These are phyloP conservation scores for Mesorhabditis spiculigera DNA, from an alignment of 2,888 invertebrate genomes.

Conservation along the genomic window DNA sequence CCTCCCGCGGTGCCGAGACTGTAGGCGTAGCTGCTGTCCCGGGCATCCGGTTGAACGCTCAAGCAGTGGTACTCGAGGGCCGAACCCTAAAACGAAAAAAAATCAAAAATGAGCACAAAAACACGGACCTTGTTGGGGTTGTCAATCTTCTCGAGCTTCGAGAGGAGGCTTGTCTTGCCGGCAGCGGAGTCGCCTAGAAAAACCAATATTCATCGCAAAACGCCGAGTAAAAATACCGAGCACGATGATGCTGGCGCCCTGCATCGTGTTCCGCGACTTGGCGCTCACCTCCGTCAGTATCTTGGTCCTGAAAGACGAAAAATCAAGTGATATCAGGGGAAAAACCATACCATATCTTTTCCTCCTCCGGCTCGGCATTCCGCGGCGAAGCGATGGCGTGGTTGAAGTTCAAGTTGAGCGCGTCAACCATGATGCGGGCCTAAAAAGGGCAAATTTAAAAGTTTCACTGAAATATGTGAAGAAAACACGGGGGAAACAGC, in stretches of 20 bases:
- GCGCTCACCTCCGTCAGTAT: conserved; percentile 46
- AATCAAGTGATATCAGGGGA: not conserved
- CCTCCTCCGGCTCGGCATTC: conserved; percentile 19
- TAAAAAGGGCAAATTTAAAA: too few relatives aligned
- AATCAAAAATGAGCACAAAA: not conserved
- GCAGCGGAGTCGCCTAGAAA: conserved; percentile 37
- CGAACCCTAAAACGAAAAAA: conserved; percentile 22
- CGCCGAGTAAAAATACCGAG: conserved; percentile 23
- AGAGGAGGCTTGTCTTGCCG: conserved; percentile 51
- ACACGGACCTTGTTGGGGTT: conserved; percentile 14
- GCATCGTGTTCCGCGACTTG: conserved; percentile 37
- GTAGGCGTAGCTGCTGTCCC: conserved; percentile 53
- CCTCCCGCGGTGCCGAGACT: conserved; percentile 49
- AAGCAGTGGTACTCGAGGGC: conserved; percentile 53
- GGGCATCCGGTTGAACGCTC: conserved; percentile 46
- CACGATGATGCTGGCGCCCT: conserved; percentile 44
- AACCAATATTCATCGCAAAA: not conserved
- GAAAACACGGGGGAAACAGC: too few relatives aligned
- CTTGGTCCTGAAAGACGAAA: conserved; percentile 34
- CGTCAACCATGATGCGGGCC: too few relatives aligned
- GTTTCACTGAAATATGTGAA: too few relatives aligned
- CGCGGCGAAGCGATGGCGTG: too few relatives aligned
- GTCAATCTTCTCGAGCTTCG: conserved; percentile 38
- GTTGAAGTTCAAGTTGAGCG: too few relatives aligned
- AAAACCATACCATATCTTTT: conserved; percentile 28